phyloP scores from a whole-genome alignment of 2,113 vertebrate genomes.

The Phoxinus phoxinus region DNA sequence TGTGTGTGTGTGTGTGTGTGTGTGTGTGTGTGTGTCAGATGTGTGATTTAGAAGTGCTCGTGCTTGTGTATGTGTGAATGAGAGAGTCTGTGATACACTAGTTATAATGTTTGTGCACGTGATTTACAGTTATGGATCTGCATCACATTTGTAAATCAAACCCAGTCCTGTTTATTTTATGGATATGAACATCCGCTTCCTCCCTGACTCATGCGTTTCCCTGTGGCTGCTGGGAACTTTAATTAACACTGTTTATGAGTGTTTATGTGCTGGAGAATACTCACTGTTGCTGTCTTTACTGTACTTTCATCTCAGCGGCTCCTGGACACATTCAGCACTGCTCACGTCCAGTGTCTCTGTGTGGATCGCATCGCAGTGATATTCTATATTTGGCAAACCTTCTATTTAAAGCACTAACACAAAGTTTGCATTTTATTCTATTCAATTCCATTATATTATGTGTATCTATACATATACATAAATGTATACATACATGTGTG shows the following conservation, averaged over 20 bases:
- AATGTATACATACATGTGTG: too few relatives aligned
- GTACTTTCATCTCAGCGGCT: not conserved
- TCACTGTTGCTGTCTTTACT: not conserved
- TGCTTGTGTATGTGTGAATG: conserved; percentile 10
- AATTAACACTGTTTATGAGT: conserved; percentile 26
- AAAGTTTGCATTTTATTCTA: not conserved
- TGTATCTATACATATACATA: too few relatives aligned
- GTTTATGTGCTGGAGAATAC: not conserved
- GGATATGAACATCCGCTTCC: not conserved
- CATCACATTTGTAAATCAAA: conserved; percentile 37
- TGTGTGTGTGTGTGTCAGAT: too few relatives aligned
- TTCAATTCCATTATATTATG: too few relatives aligned
- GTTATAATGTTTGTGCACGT: conserved; percentile 7
- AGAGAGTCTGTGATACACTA: not conserved
- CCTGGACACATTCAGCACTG: not conserved
- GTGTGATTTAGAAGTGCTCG: not conserved
- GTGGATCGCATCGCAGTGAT: not conserved
- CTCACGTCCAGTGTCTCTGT: not conserved
- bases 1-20: too few relatives aligned
- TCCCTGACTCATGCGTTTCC: conserved; percentile 19
- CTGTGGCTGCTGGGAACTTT: conserved; percentile 9
- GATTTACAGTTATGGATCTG: conserved; percentile 42
- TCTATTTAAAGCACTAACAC: not conserved
- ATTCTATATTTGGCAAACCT: not conserved
- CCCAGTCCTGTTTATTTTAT: not conserved